Evolutionary conservation across 2,797 vertebrate genomes (phyloP).

Genomic region (Buceros bicornis): DNA sequence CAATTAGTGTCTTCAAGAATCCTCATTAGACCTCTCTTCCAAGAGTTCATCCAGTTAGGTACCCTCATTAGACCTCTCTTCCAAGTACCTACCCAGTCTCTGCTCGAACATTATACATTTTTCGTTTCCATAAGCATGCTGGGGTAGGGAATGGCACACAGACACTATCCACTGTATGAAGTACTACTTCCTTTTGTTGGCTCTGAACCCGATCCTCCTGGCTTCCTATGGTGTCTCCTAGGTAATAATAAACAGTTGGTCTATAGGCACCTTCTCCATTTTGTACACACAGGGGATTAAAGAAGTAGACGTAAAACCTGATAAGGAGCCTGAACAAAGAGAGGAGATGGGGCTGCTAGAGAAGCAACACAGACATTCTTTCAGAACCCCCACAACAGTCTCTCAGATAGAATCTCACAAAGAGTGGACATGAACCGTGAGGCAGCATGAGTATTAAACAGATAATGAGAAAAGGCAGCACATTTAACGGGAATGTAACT

Average conservation of each 20-base stretch:
- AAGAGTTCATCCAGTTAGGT: neutral
- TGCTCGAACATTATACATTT: neutral
- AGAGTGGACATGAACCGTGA: neutral
- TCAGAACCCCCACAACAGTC: neutral
- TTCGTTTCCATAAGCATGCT: neutral
- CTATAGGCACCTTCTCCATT: neutral
- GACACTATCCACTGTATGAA: neutral
- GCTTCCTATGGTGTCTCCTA: neutral
- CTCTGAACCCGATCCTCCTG: neutral
- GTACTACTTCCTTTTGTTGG: neutral
- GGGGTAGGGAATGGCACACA: neutral
- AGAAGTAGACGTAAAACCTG: neutral
- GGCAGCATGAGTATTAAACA: neutral
- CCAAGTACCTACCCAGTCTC: neutral
- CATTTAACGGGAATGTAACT: accelerated
- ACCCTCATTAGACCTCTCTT: neutral
- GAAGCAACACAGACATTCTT: neutral
- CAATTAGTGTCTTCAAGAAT: neutral
- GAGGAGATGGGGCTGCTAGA: neutral
- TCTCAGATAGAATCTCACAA: neutral
- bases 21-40: neutral
- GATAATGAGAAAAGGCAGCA: neutral
- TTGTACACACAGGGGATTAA: neutral
- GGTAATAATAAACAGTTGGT: neutral
- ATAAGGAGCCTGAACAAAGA: neutral